Evolutionary conservation across 1,140 invertebrate species (phyloP).

Genomic region (Doryteuthis pealeii): DNA sequence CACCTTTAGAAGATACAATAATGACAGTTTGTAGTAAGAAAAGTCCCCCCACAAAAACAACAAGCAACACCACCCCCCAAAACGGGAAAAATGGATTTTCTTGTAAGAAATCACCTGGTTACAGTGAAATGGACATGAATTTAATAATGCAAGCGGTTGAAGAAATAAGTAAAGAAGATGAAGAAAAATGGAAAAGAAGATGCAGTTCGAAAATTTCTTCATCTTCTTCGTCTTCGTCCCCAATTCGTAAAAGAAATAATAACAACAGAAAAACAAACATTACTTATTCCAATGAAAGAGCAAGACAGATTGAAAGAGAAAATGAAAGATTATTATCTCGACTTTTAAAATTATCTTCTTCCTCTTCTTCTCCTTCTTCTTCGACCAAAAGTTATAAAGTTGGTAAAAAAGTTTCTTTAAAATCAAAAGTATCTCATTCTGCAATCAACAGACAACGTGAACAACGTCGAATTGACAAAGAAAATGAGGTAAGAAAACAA

Average conservation of each 20-base stretch:
- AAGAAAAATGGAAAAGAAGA: constrained; percentile 36
- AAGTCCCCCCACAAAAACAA: neutral
- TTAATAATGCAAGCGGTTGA: constrained; percentile 55
- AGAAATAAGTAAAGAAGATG: constrained; percentile 52
- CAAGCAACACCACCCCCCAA: neutral
- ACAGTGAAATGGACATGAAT: constrained; percentile 38
- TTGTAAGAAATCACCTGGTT: neutral
- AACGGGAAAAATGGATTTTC: neutral
- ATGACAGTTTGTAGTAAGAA: neutral
- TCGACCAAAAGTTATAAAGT: constrained; percentile 15
- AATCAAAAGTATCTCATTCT: constrained; percentile 45
- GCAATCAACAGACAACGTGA: constrained; percentile 58
- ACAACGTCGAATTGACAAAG: constrained; percentile 59
- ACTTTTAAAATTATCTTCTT: constrained; percentile 39
- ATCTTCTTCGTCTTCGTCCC: constrained; percentile 11
- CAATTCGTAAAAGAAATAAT: neutral
- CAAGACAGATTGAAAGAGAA: constrained; percentile 52
- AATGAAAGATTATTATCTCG: constrained; percentile 52
- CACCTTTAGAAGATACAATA: neutral
- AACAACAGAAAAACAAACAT: constrained; percentile 31
- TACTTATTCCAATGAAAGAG: constrained; percentile 43
- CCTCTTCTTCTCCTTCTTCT: no score
- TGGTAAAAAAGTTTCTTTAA: constrained; percentile 18
- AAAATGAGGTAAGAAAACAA: constrained; percentile 62
- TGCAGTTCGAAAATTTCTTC: constrained; percentile 3